Percentiles rank a stretch among this genome's conserved stretches.
These are phyloP conservation scores for Anneissia japonica DNA, from an alignment of 35 echinoderm and acorn worm genomes.

Conservation along the genomic window DNA sequence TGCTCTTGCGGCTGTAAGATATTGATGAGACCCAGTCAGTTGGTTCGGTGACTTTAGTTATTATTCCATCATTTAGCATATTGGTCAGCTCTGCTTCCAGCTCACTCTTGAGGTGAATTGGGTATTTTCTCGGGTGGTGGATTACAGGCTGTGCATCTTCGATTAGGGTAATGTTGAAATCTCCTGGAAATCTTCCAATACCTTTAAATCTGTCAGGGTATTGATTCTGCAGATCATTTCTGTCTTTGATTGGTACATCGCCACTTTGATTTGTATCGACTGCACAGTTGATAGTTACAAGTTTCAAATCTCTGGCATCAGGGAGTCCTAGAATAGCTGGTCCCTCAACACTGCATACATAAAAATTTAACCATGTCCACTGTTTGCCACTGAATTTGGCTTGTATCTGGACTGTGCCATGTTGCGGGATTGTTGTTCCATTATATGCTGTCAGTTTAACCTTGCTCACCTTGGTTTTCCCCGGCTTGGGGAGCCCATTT, in stretches of 20 bases:
- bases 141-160: conserved; percentile 2
- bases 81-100: neutral
- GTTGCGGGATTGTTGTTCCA: conserved; percentile 8
- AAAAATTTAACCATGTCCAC: conserved; percentile 24
- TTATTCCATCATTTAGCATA: neutral
- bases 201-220: neutral
- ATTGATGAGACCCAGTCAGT: conserved; percentile 66
- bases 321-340: conserved; percentile 20
- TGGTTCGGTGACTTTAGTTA: conserved; percentile 36
- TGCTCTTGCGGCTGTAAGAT: conserved; percentile 11
- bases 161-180: neutral
- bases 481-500: neutral
- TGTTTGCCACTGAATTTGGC: neutral
- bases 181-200: neutral
- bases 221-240: neutral
- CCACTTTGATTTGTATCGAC: neutral
- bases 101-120: neutral
- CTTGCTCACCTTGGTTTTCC: neutral
- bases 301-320: conserved; percentile 1
- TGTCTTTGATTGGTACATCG: neutral
- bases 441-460: conserved; percentile 3
- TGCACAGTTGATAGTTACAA: conserved; percentile 27
- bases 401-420: conserved; percentile 3
- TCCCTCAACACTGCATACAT: conserved; percentile 16
- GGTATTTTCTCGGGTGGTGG: neutral